phyloP scores from a whole-genome alignment of 1,140 invertebrate genomes.

The Megalopta genalis region DNA sequence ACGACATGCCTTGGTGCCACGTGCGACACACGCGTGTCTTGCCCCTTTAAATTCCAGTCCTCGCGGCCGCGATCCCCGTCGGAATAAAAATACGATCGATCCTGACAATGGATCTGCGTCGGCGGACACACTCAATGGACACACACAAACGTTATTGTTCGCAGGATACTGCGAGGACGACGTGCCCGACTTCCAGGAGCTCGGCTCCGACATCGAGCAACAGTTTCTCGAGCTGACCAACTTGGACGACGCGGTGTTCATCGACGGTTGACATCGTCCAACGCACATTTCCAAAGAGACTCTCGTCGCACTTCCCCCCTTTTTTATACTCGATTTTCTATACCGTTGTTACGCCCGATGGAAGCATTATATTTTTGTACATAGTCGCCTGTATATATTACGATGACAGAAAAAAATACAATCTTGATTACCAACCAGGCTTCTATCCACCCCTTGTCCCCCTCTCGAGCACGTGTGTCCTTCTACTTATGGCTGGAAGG shows the following conservation, averaged over 20 bases:
- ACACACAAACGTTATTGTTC: conserved; percentile 31
- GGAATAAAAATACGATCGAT: conserved; percentile 6
- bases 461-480: neutral
- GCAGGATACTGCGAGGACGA: conserved; percentile 70
- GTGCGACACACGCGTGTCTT: conserved; percentile 66
- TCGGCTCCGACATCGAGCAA: conserved; percentile 76
- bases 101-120: no score
- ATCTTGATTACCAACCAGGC: conserved; percentile 15
- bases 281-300: conserved; percentile 51
- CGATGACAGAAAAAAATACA: conserved; percentile 23
- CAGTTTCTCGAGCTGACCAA: conserved; percentile 76
- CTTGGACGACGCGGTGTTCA: conserved; percentile 75
- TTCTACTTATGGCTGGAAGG: neutral
- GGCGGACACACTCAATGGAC: no score
- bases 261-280: conserved; percentile 63
- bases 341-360: conserved; percentile 24
- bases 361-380: conserved; percentile 67
- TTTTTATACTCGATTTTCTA: conserved; percentile 54
- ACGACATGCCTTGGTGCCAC: conserved; percentile 53
- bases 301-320: conserved; percentile 13
- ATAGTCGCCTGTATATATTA: conserved; percentile 65
- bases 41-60: conserved; percentile 55
- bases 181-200: conserved; percentile 73
- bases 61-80: conserved; percentile 23
- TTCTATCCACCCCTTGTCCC: no score